These are phyloP conservation scores for Sorex fumeus DNA, from an alignment of 2,113 vertebrate species.

Conservation along the genomic window DNA sequence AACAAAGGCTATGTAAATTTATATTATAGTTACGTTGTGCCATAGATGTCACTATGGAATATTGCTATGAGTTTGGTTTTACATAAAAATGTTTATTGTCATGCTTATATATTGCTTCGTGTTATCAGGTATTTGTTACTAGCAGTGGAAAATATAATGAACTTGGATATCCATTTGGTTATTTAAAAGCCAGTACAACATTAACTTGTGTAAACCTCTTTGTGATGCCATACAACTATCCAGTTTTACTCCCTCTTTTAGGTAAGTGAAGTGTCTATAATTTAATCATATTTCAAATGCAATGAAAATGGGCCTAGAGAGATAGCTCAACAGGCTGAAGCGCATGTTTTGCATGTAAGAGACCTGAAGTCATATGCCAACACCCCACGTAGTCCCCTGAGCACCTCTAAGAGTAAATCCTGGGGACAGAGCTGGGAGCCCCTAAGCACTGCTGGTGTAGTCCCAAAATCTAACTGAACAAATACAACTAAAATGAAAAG, in stretches of 20 bases:
- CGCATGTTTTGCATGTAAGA: too few species aligned
- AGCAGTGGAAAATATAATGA: slow-evolving; percentile 93
- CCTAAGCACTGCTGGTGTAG: too few species aligned
- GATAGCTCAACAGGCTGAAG: too few species aligned
- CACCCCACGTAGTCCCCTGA: too few species aligned
- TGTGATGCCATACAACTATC: slow-evolving; percentile 94
- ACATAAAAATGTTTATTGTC: slow-evolving; percentile 40
- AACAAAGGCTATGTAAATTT: slow-evolving; percentile 17
- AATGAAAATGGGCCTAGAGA: slow-evolving; percentile 20
- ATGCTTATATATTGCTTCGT: slow-evolving; percentile 62
- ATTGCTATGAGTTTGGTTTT: slow-evolving; percentile 18
- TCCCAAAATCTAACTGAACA: too few species aligned
- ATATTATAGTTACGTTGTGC: slow-evolving; percentile 1
- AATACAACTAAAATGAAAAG: too few species aligned
- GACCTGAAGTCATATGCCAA: too few species aligned
- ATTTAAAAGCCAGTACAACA: slow-evolving; percentile 93
- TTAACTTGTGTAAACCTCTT: slow-evolving; percentile 94
- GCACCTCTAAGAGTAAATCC: too few species aligned
- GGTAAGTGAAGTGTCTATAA: slow-evolving; percentile 86
- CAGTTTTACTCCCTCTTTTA: slow-evolving; percentile 91
- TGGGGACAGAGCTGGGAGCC: too few species aligned
- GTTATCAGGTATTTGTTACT: slow-evolving; percentile 91
- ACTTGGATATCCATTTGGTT: slow-evolving; percentile 91
- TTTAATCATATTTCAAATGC: slow-evolving; percentile 76
- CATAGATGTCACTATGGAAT: neutral